These are phyloP conservation scores for Limnephilus rhombicus DNA, from an alignment of 2,888 invertebrate genomes.

Conservation along the genomic window DNA sequence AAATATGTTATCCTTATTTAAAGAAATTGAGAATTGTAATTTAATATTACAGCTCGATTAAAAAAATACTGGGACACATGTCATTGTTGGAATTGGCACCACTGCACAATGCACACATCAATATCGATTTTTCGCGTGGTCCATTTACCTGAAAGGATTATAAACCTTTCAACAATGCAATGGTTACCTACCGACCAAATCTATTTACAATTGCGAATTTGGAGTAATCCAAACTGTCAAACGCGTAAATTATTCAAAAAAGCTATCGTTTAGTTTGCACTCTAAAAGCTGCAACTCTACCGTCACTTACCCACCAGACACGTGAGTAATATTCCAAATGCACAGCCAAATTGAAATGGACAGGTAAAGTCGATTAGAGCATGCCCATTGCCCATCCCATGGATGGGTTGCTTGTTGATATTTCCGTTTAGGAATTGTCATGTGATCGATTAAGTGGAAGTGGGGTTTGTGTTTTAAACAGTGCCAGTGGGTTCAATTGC, in stretches of 20 bases:
- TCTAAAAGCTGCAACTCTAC: neutral
- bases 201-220: neutral
- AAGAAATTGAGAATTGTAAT: too few relatives aligned
- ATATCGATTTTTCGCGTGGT: neutral
- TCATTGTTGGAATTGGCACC: neutral
- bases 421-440: slow-evolving; percentile 38
- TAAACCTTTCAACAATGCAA: neutral
- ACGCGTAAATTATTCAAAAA: slow-evolving; percentile 11
- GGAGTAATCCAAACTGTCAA: slow-evolving; percentile 25
- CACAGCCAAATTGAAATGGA: slow-evolving; percentile 55
- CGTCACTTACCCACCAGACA: slow-evolving; percentile 26
- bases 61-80: neutral
- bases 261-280: slow-evolving; percentile 29
- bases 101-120: neutral
- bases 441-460: slow-evolving; percentile 29
- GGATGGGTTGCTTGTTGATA: slow-evolving; percentile 29
- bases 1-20: too few relatives aligned
- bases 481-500: neutral
- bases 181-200: neutral
- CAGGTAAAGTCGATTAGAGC: slow-evolving; percentile 61
- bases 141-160: neutral
- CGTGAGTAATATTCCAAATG: slow-evolving; percentile 51
- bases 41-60: neutral
- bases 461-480: neutral
- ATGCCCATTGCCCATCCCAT: slow-evolving; percentile 14